Evolutionary conservation across 1,140 invertebrate genomes (phyloP), one percentile per base, ranked within the genome.

Genomic region (Lasioglossum albipes): DNA sequence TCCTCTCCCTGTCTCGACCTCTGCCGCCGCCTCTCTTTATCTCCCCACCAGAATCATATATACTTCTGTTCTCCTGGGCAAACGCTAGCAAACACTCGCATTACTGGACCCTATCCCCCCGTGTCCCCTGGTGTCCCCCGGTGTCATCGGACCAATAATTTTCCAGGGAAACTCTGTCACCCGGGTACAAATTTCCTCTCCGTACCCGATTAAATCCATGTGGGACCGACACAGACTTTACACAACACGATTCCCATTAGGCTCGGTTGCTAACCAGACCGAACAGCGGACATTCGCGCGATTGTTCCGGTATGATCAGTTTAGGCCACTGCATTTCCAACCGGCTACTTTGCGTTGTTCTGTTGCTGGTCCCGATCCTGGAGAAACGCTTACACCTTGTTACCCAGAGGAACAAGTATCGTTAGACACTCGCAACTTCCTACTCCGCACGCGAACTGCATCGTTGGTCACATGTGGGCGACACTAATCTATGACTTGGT

Each of bases 101-200:
- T 64, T 42, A 16, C 27, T 45, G 62, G 61, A 71, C 49, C 27
- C 36, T 36, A n/a, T 16, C 13, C 71, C 18, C 77, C n/a, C 73
- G 78, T 65, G 74, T 78, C 70, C 27, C 27, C 27, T 1, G 27
- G 27, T 27, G 27, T 27, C 13, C 71, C 18, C 77, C n/a, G 78
- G 78, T 65, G 74, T 78, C 70, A 57, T 45, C 54, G 49, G 61
- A 13, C 41, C 72, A 52, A 68, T 49, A 69, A 82, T 82, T 83
- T 67, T 75, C 66, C 69, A 42, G 66, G 74, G 65, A 81, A 74
- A 78, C 75, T 57, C 75, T 57, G 74, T 69, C 62, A 16, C 62
- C 36, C n/a, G 27, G 20, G 27, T 61, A 59, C 72, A 70, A 75
- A 73, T 61, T 27, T 62, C 65, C 45, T 59, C 20, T 36, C 36